These are phyloP conservation scores for Leptatherina wallacei DNA, from an alignment of 2,797 vertebrate species.

Conservation along the genomic window DNA sequence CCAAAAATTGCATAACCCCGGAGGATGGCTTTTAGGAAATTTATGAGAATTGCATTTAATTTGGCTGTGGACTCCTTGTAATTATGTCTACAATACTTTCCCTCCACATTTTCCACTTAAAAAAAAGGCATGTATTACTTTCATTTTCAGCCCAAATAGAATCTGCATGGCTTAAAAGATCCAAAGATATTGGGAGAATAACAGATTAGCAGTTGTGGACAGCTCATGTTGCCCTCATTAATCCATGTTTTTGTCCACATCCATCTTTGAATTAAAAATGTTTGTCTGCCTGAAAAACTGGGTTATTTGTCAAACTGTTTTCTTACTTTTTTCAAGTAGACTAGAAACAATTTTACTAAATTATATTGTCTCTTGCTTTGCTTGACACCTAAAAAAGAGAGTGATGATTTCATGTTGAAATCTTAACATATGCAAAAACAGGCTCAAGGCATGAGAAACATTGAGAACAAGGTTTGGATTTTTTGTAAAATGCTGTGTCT, in stretches of 20 bases:
- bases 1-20: too few species aligned
- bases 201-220: neutral
- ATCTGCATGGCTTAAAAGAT: too few species aligned
- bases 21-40: conserved; percentile 20
- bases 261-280: neutral
- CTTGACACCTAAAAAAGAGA: conserved; percentile 22
- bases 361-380: conserved; percentile 20
- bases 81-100: neutral
- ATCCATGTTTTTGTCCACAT: too few species aligned
- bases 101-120: too few species aligned
- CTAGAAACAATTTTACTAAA: neutral
- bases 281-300: conserved; percentile 2
- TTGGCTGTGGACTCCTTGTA: conserved; percentile 1
- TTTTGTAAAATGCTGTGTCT: conserved; percentile 38
- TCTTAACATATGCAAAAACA: conserved; percentile 52
- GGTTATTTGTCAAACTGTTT: conserved; percentile 13
- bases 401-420: conserved; percentile 25
- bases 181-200: neutral
- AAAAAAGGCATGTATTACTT: too few species aligned
- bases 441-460: conserved; percentile 35
- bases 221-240: too few species aligned
- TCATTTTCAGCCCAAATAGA: too few species aligned
- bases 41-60: conserved; percentile 11
- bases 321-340: neutral
- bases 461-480: conserved; percentile 49